Evolutionary conservation across 2,888 invertebrate species (phyloP).

Genomic region (Hyposoter didymator): DNA sequence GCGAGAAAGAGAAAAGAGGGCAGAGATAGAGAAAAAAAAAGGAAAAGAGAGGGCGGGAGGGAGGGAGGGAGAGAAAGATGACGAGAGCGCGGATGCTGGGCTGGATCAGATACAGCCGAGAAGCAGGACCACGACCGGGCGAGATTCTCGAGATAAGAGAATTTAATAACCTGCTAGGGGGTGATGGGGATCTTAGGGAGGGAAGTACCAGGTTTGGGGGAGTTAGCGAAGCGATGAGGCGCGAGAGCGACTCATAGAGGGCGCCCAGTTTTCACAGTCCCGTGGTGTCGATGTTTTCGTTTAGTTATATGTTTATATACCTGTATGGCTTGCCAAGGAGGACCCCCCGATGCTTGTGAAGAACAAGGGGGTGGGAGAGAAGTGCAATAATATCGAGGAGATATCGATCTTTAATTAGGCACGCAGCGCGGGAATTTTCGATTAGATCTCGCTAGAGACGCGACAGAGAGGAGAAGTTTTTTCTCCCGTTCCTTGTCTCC

Average conservation of each 20-base stretch:
- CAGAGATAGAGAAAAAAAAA: conserved; percentile 41
- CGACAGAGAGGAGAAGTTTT: conserved; percentile 39
- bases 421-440: conserved; percentile 83
- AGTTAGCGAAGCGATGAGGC: conserved; percentile 67
- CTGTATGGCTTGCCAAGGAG: conserved; percentile 29
- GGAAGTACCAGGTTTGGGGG: conserved; percentile 63
- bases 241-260: conserved; percentile 44
- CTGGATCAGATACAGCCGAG: conserved; percentile 68
- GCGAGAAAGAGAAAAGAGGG: conserved; percentile 50
- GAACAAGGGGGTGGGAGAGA: conserved; percentile 68
- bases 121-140: conserved; percentile 79
- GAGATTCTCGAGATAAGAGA: conserved; percentile 81
- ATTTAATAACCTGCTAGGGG: conserved; percentile 55
- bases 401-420: conserved; percentile 85
- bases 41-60: conserved; percentile 23
- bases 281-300: conserved; percentile 51
- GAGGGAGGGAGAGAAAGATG: conserved; percentile 55
- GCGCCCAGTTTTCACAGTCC: conserved; percentile 57
- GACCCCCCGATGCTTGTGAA: conserved; percentile 62
- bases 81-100: conserved; percentile 77
- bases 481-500: conserved; percentile 36
- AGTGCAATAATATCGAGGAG: conserved; percentile 84
- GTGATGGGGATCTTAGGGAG: conserved; percentile 52
- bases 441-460: conserved; percentile 81
- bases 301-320: conserved; percentile 1